Evolutionary conservation across 2,888 invertebrate species (phyloP), one percentile per base, ranked within the genome.

Genomic region (Hylaea fasciaria): DNA sequence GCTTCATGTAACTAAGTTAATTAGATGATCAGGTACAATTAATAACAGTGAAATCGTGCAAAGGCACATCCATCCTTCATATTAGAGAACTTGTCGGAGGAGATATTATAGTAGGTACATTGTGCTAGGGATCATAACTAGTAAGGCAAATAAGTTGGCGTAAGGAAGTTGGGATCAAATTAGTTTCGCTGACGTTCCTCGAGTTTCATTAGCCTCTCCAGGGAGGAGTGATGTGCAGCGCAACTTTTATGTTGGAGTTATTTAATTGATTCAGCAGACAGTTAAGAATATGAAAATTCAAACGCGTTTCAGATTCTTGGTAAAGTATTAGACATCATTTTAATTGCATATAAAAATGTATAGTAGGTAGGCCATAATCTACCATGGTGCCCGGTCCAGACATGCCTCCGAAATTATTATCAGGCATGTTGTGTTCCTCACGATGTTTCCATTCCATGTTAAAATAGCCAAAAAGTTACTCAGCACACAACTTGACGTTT

Each of bases 111-210:
- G n/a, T n/a, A n/a, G n/a, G 82, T 84, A 86, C 79, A 84, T 83
- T 83, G 80, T 76, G 76, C 83, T 86, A 86, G 77, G 78, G 77
- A 79, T 85, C 78, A 80, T 85, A 86, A 90, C 87, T 81, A 75
- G 78, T 73, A 77, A 76, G 77, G 80, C 82, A 85, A 87, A 87
- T 87, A 87, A 85, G 71, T 85, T 82, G 77, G 74, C 77, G 78
- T 74, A 74, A 76, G 78, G 74, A 87, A 90, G 81, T 91, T 89
- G 78, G 75, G 76, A 86, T 88, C 81, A 81, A 89, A 88, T 90
- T 89, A 89, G 88, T 86, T 86, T 73, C 74, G 83, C 83, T 85
- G 86, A 81, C 83, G 83, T 76, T 76, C 80, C 76, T 68, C 77
- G 76, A 72, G 72, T 89, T 85, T 87, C 88, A 90, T 90, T 86